Evolutionary conservation across 2,113 vertebrate species (phyloP), one percentile per base, ranked within the genome.

Genomic region (Anguilla rostrata): DNA sequence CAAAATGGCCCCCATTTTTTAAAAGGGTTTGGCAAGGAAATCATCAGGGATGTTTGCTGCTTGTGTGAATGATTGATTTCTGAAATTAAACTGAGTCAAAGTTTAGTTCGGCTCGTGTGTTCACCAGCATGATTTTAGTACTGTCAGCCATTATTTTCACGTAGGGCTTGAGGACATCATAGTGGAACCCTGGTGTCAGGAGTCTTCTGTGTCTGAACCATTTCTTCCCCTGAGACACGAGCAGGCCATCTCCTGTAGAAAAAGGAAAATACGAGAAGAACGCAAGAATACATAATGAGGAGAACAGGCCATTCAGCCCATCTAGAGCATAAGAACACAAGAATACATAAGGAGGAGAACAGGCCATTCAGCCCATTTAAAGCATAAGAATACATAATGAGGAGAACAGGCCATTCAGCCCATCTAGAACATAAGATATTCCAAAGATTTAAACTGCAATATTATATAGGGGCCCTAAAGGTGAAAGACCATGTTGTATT

Each of bases 101-200:
- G 11, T 12, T 29, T 9, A 20, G 79, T 40, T 39, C 12, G 22
- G 18, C 83, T 7, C 22, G 20, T 8, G 0, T 5, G 26, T n/a
- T 11, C 16, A 98, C 97, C 94, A 99, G 90, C 97, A 99, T 98
- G 53, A 93, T 89, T 0, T 79, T 91, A 2, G 95, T 90, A 40
- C 95, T 97, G 26, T 97, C 92, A 0, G 95, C 94, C 92, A 97
- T 96, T 90, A 96, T 82, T 11, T 90, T 90, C 66, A 97, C 89
- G 0, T 98, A 97, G 0, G 95, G 94, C 91, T 98, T 98, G 87
- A 99, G 87, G 88, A 97, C 90, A 0, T 98, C 96, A 0, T 95
- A 97, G 90, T 97, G 97, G 91, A 98, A 99, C 18, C 96, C 97
- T 0, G 96, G 96, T 0, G 97, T 99, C 87, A 99, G 90, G 79